Conservation (phyloP, 2,797 vertebrate genomes). For the Hyperoplus immaculatus region DNA sequence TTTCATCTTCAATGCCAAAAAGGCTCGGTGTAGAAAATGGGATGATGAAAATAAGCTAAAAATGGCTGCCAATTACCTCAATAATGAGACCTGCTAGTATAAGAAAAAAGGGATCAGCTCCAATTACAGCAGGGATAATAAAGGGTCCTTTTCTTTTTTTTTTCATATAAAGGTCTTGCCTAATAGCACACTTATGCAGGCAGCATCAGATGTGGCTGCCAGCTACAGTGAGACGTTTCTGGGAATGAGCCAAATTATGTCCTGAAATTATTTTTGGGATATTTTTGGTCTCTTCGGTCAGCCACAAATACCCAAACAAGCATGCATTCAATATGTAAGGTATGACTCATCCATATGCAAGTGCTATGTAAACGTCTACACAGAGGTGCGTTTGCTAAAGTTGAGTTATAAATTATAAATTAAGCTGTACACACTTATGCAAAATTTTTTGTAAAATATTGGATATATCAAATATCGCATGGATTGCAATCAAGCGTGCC, state of each 20-base stretch:
- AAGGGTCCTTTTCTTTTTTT: slow-evolving; percentile 29
- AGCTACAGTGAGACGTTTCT: slow-evolving; percentile 33
- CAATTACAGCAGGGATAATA: slow-evolving; percentile 50
- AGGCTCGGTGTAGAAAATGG: slow-evolving; percentile 26
- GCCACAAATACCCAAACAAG: slow-evolving; percentile 27
- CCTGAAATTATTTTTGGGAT: slow-evolving; percentile 42
- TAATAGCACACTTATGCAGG: slow-evolving; percentile 34
- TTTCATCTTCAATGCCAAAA: slow-evolving; percentile 38
- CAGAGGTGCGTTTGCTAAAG: neutral
- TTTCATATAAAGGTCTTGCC: slow-evolving; percentile 35
- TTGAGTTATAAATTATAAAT: neutral
- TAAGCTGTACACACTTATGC: neutral
- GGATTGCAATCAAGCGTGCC: neutral
- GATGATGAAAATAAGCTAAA: slow-evolving; percentile 56
- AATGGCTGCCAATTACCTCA: slow-evolving; percentile 59
- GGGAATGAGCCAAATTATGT: slow-evolving; percentile 41
- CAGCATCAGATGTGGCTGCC: slow-evolving; percentile 38
- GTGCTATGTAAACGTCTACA: neutral
- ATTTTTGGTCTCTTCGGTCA: slow-evolving; percentile 21
- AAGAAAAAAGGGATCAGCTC: slow-evolving; percentile 46
- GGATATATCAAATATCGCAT: too few species aligned
- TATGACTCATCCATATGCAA: slow-evolving; percentile 50
- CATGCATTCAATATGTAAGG: slow-evolving; percentile 54
- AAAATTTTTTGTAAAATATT: neutral
- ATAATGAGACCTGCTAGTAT: slow-evolving; percentile 45